Evolutionary conservation across 2,113 vertebrate species (phyloP).

Genomic region (Ivindomyrus marchei): DNA sequence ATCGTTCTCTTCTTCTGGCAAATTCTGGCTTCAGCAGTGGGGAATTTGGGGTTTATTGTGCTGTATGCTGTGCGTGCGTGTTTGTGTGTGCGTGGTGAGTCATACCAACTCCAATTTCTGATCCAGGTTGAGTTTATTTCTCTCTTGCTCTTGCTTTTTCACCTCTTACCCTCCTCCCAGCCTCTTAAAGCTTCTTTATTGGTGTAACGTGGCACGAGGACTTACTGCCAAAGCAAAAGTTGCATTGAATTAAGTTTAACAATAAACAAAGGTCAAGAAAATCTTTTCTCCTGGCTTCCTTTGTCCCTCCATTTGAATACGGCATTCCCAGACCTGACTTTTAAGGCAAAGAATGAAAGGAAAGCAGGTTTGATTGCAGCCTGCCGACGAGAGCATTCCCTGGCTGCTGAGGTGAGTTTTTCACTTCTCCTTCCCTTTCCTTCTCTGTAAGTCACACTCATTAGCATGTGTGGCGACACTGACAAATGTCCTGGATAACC

Average conservation of each 20-base stretch:
- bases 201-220: neutral
- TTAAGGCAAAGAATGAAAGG: neutral
- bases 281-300: neutral
- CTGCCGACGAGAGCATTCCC: neutral
- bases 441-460: neutral
- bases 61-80: neutral
- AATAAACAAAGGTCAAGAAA: neutral
- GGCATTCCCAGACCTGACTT: conserved; percentile 15
- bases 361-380: neutral
- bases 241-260: neutral
- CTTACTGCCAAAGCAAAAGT: neutral
- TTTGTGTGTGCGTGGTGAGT: neutral
- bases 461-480: neutral
- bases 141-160: neutral
- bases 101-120: neutral
- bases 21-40: neutral
- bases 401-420: neutral
- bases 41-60: neutral
- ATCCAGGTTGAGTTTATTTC: neutral
- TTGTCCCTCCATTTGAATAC: neutral
- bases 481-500: neutral
- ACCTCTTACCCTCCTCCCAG: too few relatives aligned
- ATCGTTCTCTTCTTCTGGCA: neutral
- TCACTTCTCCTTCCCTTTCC: neutral
- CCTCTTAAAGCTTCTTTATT: neutral